Evolutionary conservation across 2,797 vertebrate species (phyloP).

Genomic region (Lateolabrax maculatus): DNA sequence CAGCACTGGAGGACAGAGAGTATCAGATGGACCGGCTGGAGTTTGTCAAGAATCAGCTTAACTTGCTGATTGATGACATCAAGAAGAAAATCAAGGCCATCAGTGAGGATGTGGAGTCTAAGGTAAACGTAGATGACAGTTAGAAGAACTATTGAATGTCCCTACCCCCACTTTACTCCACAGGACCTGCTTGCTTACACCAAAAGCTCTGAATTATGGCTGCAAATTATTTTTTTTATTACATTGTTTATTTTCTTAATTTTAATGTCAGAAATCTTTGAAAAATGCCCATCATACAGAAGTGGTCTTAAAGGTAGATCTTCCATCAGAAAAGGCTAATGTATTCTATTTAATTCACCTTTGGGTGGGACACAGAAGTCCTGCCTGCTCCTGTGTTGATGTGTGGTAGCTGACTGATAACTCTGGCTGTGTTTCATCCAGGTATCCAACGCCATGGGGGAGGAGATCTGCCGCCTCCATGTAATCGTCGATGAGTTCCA

Average conservation of each 20-base stretch:
- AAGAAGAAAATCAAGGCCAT: constrained; percentile 93
- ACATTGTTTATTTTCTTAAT: not conserved
- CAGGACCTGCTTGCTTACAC: too few relatives aligned
- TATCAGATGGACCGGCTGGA: constrained; percentile 92
- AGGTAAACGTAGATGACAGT: constrained; percentile 81
- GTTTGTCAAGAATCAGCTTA: constrained; percentile 93
- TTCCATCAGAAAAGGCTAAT: not conserved
- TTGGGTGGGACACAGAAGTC: not conserved
- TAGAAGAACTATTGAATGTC: not conserved
- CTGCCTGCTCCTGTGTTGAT: not conserved
- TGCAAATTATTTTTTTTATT: not conserved
- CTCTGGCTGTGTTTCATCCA: constrained; percentile 62
- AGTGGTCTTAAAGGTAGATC: not conserved
- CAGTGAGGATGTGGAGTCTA: constrained; percentile 91
- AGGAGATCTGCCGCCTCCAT: constrained; percentile 96
- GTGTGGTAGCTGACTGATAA: not conserved
- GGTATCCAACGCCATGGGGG: constrained; percentile 96
- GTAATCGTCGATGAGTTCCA: constrained; percentile 94
- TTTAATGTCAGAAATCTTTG: not conserved
- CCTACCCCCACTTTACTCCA: not conserved
- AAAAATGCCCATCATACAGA: not conserved
- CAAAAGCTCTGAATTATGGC: not conserved
- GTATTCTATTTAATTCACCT: not conserved
- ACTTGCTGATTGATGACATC: constrained; percentile 90
- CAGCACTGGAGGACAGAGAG: constrained; percentile 91